Evolutionary conservation across 2,797 vertebrate species (phyloP), one percentile per base, ranked within the genome.

Genomic region (Erithacus rubecula): DNA sequence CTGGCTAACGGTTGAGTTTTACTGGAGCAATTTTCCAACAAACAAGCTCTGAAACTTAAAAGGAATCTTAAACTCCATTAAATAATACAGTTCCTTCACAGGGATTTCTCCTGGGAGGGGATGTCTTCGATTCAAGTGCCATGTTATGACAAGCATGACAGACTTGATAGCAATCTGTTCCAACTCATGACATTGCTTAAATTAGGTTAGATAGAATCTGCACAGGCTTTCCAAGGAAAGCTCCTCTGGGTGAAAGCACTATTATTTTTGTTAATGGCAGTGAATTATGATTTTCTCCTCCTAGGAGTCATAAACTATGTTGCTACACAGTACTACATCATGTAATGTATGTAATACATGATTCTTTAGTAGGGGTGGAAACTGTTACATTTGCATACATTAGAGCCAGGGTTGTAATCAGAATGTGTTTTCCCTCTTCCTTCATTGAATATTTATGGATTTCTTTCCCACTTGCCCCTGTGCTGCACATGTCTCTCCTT

Each of bases 111-210:
- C 89, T 95, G 98, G 97, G 97, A 97, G 87, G 75, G 65, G 78
- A 95, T 96, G 93, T 97, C 97, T 97, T 94, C 89, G 91, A 79
- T 96, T 98, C 97, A 97, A 98, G 97, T 97, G 91, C 94, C 93
- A 80, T 97, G 97, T 98, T 98, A 97, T 98, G 98, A 98, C 97
- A 98, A 98, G 97, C 97, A 97, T 97, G 97, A 98, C 97, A 98
- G 94, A 96, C 91, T 96, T 97, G 97, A 98, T 96, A 96, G 89
- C 63, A 83, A 98, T 98, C 96, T 97, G 96, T 97, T 98, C 98
- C 97, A 97, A 98, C 96, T 98, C 98, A 97, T 98, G 98, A 98
- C 97, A 98, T 97, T 68, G 95, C 97, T 96, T 97, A 97, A 97
- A 98, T 98, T 97, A 97, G 96, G 98, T 97, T 97, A 98, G 97